phyloP scores from a whole-genome alignment of 2,888 invertebrate genomes.

The Caenorhabditis afra region DNA sequence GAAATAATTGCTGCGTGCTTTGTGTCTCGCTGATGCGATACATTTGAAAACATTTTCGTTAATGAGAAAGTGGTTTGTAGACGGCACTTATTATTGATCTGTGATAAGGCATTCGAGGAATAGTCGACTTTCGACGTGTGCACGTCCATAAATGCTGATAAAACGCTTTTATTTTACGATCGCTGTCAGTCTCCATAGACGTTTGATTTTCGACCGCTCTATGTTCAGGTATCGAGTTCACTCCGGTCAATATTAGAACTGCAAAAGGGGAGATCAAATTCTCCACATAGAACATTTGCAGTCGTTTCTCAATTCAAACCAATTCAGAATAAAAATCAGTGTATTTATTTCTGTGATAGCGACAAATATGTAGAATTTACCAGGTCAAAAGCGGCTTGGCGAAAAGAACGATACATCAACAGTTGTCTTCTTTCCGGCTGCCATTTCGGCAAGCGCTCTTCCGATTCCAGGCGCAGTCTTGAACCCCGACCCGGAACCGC shows the following conservation, averaged over 20 bases:
- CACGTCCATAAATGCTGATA: not conserved
- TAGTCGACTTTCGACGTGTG: not conserved
- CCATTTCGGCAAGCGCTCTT: slow-evolving; percentile 60
- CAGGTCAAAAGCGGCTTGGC: slow-evolving; percentile 20
- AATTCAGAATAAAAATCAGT: not conserved
- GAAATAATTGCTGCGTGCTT: not conserved
- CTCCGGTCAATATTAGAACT: no score
- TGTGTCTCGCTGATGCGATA: not conserved
- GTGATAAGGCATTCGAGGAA: not conserved
- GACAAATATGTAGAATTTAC: no score
- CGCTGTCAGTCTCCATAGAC: not conserved
- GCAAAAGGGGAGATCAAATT: no score
- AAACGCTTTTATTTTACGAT: not conserved
- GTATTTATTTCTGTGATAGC: no score
- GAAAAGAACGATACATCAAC: slow-evolving; percentile 66
- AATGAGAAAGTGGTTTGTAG: slow-evolving; percentile 7
- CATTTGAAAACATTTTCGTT: not conserved
- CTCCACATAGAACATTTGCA: no score
- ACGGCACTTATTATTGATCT: not conserved
- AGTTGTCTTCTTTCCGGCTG: slow-evolving; percentile 51
- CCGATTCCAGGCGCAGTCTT: slow-evolving; percentile 69
- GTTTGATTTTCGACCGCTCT: slow-evolving; percentile 19
- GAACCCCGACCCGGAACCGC: slow-evolving; percentile 77
- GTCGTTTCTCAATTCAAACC: no score
- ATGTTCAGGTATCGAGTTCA: no score